Conservation (phyloP, 2,797 vertebrate species). For the Lemur catta region DNA sequence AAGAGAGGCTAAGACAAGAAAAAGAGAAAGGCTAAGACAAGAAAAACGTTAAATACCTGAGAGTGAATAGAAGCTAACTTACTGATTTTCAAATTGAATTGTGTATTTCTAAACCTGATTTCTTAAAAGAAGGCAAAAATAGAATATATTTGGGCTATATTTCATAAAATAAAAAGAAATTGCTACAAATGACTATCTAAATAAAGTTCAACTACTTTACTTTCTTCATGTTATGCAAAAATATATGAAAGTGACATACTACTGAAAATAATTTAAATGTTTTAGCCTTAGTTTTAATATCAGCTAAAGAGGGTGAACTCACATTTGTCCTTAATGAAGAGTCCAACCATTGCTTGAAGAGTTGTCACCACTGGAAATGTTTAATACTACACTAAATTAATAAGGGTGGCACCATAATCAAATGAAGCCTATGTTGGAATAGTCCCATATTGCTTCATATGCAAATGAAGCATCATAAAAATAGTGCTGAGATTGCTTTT, state of each 20-base stretch:
- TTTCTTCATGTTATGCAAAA: neutral
- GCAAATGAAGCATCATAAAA: constrained; percentile 72
- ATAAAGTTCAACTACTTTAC: neutral
- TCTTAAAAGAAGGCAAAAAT: neutral
- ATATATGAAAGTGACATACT: neutral
- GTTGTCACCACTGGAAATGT: neutral
- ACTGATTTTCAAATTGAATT: neutral
- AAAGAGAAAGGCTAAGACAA: neutral
- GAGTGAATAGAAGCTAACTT: neutral
- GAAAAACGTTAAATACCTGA: neutral
- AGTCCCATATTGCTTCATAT: constrained; percentile 9
- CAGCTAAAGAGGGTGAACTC: neutral
- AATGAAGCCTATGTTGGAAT: neutral
- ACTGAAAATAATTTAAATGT: neutral
- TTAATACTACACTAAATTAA: constrained; percentile 59
- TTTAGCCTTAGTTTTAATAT: neutral
- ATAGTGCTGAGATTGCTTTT: constrained; percentile 64
- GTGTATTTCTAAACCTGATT: neutral
- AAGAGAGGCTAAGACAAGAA: neutral
- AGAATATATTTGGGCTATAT: neutral
- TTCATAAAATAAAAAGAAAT: neutral
- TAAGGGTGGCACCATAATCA: neutral
- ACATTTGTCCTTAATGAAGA: neutral
- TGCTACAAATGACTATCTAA: neutral
- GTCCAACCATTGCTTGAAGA: neutral